Evolutionary conservation across 2,797 vertebrate species (phyloP).

Genomic region (Tenualosa ilisha): DNA sequence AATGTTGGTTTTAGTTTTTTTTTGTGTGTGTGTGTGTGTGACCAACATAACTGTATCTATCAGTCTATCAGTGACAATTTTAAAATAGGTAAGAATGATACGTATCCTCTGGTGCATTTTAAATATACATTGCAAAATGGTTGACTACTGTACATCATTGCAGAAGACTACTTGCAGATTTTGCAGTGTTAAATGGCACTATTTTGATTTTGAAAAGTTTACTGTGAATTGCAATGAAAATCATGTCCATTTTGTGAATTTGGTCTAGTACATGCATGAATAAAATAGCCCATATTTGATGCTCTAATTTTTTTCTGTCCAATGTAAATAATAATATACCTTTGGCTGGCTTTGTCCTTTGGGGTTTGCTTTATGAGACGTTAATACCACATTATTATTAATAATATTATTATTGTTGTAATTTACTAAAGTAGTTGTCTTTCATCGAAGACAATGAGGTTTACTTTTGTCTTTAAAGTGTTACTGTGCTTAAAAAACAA

Average conservation of each 20-base stretch:
- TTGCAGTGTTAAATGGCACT: not conserved
- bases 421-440: not conserved
- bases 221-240: constrained; percentile 15
- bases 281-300: not conserved
- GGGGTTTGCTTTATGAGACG: not conserved
- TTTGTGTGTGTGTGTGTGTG: not conserved
- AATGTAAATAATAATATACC: not conserved
- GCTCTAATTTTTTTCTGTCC: not conserved
- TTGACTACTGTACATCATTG: constrained; percentile 80
- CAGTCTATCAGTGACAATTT: not conserved
- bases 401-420: not conserved
- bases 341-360: not conserved
- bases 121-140: constrained; percentile 81
- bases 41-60: not conserved
- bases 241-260: not conserved
- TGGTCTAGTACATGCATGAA: not conserved
- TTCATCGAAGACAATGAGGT: not conserved
- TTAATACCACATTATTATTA: not conserved
- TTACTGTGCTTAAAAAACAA: not conserved
- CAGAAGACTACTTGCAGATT: constrained; percentile 14
- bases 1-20: not conserved
- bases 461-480: not conserved
- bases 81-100: not conserved
- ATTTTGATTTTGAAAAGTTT: not conserved
- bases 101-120: constrained; percentile 83